phyloP scores from a whole-genome alignment of 2,888 invertebrate species.

The Drosophila phalerata region DNA sequence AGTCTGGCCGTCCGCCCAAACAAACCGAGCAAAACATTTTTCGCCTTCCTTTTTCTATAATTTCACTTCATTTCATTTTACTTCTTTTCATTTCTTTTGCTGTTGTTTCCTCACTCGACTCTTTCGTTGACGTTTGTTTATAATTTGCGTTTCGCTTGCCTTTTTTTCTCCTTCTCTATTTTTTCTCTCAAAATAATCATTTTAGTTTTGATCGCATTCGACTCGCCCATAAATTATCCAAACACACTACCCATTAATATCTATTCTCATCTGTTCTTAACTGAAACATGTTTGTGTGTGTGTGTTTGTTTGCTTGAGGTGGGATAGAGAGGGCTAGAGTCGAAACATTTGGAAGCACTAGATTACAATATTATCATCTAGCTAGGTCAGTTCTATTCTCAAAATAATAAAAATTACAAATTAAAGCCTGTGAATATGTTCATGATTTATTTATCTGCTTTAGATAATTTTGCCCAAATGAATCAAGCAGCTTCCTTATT shows the following conservation, averaged over 20 bases:
- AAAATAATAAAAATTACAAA: too few species aligned
- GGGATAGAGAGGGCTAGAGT: neutral
- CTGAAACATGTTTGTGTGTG: conserved; percentile 30
- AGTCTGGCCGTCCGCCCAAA: conserved; percentile 48
- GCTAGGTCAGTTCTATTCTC: neutral
- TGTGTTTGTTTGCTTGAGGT: neutral
- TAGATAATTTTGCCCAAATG: neutral
- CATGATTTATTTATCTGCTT: too few species aligned
- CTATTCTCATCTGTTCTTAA: conserved; percentile 38
- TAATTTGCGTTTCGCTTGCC: conserved; percentile 58
- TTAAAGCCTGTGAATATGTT: too few species aligned
- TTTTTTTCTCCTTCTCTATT: conserved; percentile 19
- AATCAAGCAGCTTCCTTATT: neutral
- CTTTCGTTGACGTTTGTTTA: conserved; percentile 67
- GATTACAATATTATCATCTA: neutral
- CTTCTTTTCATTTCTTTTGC: conserved; percentile 10
- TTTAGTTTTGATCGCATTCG: conserved; percentile 65
- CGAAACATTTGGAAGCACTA: neutral
- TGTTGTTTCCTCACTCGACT: conserved; percentile 23
- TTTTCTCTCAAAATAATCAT: conserved; percentile 60
- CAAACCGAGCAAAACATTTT: conserved; percentile 32
- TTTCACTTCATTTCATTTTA: conserved; percentile 6
- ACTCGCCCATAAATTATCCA: conserved; percentile 63
- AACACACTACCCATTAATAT: conserved; percentile 20
- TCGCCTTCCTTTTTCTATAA: conserved; percentile 10